Evolutionary conservation across 2,113 vertebrate genomes (phyloP), one percentile per base, ranked within the genome.

Genomic region (Epinephelus fuscoguttatus): DNA sequence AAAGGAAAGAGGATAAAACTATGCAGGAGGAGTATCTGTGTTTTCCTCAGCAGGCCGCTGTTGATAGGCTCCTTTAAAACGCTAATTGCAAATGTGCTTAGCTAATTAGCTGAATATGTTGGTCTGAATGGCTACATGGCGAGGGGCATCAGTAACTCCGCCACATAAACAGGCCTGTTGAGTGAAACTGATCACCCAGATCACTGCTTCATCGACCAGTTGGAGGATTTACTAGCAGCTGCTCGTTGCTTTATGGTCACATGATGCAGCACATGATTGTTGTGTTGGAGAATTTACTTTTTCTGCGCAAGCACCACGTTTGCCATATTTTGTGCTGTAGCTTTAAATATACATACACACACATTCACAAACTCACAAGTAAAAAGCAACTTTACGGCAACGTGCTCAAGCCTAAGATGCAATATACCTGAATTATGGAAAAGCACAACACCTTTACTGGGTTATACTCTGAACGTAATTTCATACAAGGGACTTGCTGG

Each of bases 51-150:
- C 45, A 40, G 69, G 49, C 55, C 49, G 30, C 50, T 78, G 66
- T 52, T 45, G 23, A 81, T 72, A 18, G 45, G 17, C 47, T 68
- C 47, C 5, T 84, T 76, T 78, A 30, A 63, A 82, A 82, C 59
- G 18, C 12, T 6, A 49, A 89, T 70, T 57, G 59, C 21, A 70
- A 70, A 76, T 77, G 25, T 73, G n/a, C 55, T 70, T 47, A 60
- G 30, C 52, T 82, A 67, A 69, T 75, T 49, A 62, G 18, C 33
- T 74, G 68, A 68, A 68, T 27, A 19, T 52, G 69, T 66, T 53
- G 37, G 40, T 90, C 18, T 64, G 40, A 68, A 62, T 70, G 40
- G 55, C 17, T 60, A 33, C 49, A 6, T 19, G 1, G 10, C 67
- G 18, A 52, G 12, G 17, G 0, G 21, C 5, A 53, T 70, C 64